A percentile compares a stretch with the other conserved stretches of the same genome.
These are phyloP conservation scores for Hycleus phaleratus DNA, from an alignment of 1,140 invertebrate species.

Conservation along the genomic window DNA sequence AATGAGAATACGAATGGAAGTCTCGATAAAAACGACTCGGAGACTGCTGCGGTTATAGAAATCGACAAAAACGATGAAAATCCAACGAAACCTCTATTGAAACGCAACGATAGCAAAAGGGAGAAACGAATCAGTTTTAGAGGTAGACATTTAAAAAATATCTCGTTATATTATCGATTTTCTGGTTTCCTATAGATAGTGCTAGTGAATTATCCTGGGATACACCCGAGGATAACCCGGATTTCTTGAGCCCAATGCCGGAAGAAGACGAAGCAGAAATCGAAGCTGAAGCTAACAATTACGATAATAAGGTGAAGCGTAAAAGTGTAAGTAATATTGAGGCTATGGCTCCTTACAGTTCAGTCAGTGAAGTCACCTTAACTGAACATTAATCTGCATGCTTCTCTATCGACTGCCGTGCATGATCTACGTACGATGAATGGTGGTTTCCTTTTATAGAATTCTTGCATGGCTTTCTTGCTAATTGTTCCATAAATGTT, in stretches of 20 bases:
- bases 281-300: slow-evolving; percentile 39
- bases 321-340: slow-evolving; percentile 37
- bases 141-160: background rate
- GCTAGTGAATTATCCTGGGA: slow-evolving; percentile 44
- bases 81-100: too few relatives aligned
- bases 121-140: slow-evolving; percentile 14
- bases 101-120: slow-evolving; percentile 1
- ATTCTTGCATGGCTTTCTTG: background rate
- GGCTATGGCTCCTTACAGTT: slow-evolving; percentile 37
- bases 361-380: slow-evolving; percentile 39
- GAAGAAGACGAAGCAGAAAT: slow-evolving; percentile 49
- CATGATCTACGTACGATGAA: background rate
- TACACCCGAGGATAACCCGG: slow-evolving; percentile 42
- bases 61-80: too few relatives aligned
- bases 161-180: too few relatives aligned
- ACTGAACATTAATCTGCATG: slow-evolving; percentile 5
- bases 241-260: slow-evolving; percentile 44
- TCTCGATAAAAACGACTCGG: too few relatives aligned
- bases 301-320: slow-evolving; percentile 31
- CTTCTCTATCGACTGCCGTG: background rate
- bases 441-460: background rate
- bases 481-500: background rate
- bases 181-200: slow-evolving; percentile 23
- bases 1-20: too few relatives aligned
- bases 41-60: too few relatives aligned